Percentiles rank a stretch among this genome's conserved stretches.
phyloP scores from a whole-genome alignment of 2,113 vertebrate genomes.

The Colius striatus region DNA sequence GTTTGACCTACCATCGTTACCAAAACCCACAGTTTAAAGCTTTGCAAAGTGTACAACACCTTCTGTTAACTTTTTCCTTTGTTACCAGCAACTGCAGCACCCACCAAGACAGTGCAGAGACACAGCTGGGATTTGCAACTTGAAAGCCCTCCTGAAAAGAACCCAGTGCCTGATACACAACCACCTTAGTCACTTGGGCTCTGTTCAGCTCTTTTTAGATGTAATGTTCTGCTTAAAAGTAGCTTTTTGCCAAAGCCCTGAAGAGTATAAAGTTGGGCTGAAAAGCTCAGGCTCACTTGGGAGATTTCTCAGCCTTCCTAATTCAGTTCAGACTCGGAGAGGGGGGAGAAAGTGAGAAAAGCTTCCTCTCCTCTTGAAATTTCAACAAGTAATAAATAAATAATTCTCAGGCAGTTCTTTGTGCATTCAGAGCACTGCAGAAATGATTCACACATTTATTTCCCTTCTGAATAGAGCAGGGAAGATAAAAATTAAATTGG shows the following conservation, averaged over 20 bases:
- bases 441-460: conserved; percentile 1
- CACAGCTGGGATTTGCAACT: not conserved
- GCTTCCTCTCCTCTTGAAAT: not conserved
- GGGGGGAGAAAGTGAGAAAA: not conserved
- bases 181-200: not conserved
- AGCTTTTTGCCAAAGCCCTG: conserved; percentile 37
- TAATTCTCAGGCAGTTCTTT: conserved; percentile 8
- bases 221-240: conserved; percentile 8
- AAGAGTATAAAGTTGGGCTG: conserved; percentile 9
- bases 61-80: not conserved
- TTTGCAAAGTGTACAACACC: not conserved
- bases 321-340: not conserved
- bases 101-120: not conserved
- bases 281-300: conserved; percentile 21
- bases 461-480: not conserved
- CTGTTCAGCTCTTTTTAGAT: conserved; percentile 40
- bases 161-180: not conserved
- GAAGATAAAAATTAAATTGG: conserved; percentile 23
- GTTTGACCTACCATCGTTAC: not conserved
- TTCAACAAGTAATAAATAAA: conserved; percentile 62
- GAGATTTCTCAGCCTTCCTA: conserved; percentile 21
- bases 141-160: conserved; percentile 14
- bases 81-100: not conserved
- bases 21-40: not conserved
- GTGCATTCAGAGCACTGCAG: not conserved